phyloP scores from a whole-genome alignment of 2,888 invertebrate genomes.

The Yponomeuta malinellus region DNA sequence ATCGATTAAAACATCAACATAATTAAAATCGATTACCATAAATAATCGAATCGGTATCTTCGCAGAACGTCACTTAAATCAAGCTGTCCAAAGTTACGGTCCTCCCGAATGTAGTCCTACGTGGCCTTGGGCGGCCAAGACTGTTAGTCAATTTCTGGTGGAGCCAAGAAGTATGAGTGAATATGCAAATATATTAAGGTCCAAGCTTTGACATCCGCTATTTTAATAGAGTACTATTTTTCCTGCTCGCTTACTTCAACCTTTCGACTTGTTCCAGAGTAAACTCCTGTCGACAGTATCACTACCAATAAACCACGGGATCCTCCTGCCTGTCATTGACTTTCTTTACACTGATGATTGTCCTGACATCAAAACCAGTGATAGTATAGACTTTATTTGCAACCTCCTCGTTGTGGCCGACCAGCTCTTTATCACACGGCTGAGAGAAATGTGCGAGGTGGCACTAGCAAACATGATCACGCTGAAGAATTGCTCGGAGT shows the following conservation, averaged over 20 bases:
- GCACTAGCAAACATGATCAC: conserved; percentile 79
- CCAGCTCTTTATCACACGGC: conserved; percentile 82
- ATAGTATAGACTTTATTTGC: conserved; percentile 82
- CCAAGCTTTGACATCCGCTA: no score
- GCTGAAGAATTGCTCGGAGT: conserved; percentile 84
- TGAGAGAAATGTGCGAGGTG: conserved; percentile 84
- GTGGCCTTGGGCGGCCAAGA: no score
- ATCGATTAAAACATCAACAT: no score
- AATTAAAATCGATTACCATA: no score
- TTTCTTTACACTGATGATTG: conserved; percentile 85
- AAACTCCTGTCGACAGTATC: conserved; percentile 66
- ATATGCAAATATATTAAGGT: no score
- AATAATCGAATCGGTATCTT: no score
- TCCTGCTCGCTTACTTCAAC: neutral
- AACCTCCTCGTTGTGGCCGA: conserved; percentile 87
- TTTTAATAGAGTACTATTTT: no score
- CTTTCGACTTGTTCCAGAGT: conserved; percentile 49
- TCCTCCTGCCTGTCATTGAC: conserved; percentile 81
- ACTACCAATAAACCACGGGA: conserved; percentile 77
- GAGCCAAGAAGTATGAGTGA: no score
- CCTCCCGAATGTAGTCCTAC: no score
- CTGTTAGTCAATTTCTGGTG: no score
- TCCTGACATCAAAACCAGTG: conserved; percentile 73
- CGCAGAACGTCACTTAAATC: no score
- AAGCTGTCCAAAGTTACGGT: no score